Evolutionary conservation across 2,888 invertebrate species (phyloP).

Genomic region (Drosophila birchii): DNA sequence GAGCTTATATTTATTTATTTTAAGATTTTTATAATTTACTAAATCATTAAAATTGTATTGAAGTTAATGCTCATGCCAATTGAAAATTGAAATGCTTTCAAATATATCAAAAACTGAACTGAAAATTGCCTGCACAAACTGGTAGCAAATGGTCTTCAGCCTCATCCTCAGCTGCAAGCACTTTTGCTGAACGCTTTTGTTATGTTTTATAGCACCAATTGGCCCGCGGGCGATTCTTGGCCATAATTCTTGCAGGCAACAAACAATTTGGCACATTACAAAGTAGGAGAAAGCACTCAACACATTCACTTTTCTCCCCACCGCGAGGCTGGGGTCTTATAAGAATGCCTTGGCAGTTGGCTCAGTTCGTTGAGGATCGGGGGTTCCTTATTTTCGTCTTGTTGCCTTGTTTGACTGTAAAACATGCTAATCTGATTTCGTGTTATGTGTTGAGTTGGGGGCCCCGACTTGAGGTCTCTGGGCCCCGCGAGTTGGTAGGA

Average conservation of each 20-base stretch:
- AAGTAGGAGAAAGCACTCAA: constrained; percentile 75
- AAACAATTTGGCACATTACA: constrained; percentile 79
- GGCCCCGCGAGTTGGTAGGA: constrained; percentile 55
- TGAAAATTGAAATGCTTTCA: constrained; percentile 39
- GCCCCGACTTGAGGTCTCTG: constrained; percentile 28
- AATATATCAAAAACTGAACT: constrained; percentile 22
- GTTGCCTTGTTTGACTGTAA: constrained; percentile 69
- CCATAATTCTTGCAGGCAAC: constrained; percentile 70
- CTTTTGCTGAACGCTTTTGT: constrained; percentile 23
- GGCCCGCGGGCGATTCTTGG: constrained; percentile 62
- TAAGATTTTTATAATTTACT: not conserved
- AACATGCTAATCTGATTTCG: constrained; percentile 78
- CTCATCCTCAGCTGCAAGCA: constrained; percentile 7
- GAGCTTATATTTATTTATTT: not conserved
- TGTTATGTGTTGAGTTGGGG: constrained; percentile 76
- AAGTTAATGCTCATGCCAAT: constrained; percentile 7
- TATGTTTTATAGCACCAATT: constrained; percentile 47
- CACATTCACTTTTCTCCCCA: constrained; percentile 71
- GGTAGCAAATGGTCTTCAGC: constrained; percentile 15
- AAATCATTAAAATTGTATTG: constrained; percentile 10
- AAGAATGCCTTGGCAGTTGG: constrained; percentile 71
- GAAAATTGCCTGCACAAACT: constrained; percentile 21
- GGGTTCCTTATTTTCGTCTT: constrained; percentile 29
- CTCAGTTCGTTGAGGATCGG: constrained; percentile 67
- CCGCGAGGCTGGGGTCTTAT: constrained; percentile 5